Conservation (phyloP, 2,888 invertebrate genomes). For the Aleiodes leptofemur region DNA sequence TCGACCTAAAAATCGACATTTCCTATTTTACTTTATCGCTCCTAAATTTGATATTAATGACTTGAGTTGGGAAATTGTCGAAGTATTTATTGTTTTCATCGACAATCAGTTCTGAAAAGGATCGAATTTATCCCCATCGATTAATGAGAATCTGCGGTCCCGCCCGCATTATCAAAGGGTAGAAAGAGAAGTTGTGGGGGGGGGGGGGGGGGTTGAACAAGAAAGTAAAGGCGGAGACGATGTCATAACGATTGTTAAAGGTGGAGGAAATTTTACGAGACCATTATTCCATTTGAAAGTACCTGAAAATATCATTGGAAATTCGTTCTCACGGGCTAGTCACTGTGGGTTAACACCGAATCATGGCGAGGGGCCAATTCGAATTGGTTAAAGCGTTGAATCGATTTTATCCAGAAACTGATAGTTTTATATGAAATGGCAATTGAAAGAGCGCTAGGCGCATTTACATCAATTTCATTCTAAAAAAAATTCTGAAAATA, state of each 20-base stretch:
- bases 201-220: neutral
- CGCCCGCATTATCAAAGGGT: constrained; percentile 39
- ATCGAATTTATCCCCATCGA: constrained; percentile 9
- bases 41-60: neutral
- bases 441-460: no score
- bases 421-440: neutral
- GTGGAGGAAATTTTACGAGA: constrained; percentile 50
- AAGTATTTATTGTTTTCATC: constrained; percentile 23
- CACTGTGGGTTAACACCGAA: constrained; percentile 27
- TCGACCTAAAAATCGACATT: no score
- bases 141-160: constrained; percentile 17
- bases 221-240: constrained; percentile 29
- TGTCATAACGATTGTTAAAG: constrained; percentile 49
- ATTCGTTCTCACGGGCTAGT: constrained; percentile 39
- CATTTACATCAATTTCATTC: no score
- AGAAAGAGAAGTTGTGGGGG: neutral
- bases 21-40: no score
- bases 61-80: neutral
- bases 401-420: constrained; percentile 53
- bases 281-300: constrained; percentile 54
- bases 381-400: constrained; percentile 55
- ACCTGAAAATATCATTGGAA: constrained; percentile 57
- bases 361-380: constrained; percentile 51
- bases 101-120: constrained; percentile 27
- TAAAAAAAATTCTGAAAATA: no score